Evolutionary conservation across 1,140 invertebrate genomes (phyloP), one percentile per base, ranked within the genome.

Genomic region (Macrotrachela quadricornifera): DNA sequence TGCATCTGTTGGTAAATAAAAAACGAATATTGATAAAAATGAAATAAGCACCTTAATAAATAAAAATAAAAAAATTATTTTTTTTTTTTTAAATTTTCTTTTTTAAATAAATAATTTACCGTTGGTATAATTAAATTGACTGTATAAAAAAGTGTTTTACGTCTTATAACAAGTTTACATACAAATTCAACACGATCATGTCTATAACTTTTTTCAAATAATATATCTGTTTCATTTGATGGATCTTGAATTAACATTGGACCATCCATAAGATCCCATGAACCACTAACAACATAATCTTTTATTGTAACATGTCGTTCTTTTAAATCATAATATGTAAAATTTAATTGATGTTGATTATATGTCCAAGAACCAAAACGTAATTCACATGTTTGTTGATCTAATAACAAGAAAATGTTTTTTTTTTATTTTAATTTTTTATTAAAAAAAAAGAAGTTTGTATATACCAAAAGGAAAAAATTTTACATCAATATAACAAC

Each of bases 71-170:
- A 4, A 4, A 8, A 30, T 30, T 30, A 30, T n/a, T n/a, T n/a
- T n/a, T n/a, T n/a, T n/a, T n/a, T n/a, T n/a, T n/a, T n/a, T n/a
- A n/a, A n/a, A n/a, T n/a, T n/a, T n/a, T n/a, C n/a, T n/a, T n/a
- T n/a, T n/a, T n/a, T n/a, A n/a, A 30, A 4, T 30, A 4, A 30
- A 30, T 30, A 4, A 8, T 4, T 30, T 30, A 30, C 88, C 2
- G 91, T 96, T 17, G 92, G 92, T 55, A 97, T 78, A 61, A 99
- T 94, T 64, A 99, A 80, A 68, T 97, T 97, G 56, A 97, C 90
- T 1, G 92, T 97, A 71, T 99, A 99, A 74, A 97, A 99, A 10
- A 99, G 73, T 0, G 92, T 96, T 69, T 97, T 99, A 46, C 92
- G 75, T 50, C 91, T 74, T 57, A 97, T 90, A 15, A 86, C 88